Conservation (phyloP, 2,888 invertebrate species). For the Eucriotettix oculatus region DNA sequence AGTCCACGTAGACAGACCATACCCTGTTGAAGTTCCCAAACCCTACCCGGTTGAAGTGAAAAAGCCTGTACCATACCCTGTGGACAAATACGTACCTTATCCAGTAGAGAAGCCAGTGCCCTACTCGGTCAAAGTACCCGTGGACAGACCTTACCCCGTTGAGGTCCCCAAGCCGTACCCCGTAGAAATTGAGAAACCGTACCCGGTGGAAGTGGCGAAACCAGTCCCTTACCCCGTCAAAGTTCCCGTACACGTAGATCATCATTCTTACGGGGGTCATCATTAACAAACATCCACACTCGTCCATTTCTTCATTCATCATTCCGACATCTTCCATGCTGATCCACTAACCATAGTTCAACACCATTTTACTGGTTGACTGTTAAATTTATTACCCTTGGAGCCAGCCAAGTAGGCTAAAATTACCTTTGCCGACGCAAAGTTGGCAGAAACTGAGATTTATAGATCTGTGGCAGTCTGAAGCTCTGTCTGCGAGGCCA, state of each 20-base stretch:
- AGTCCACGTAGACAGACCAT: background rate
- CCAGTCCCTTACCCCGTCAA: background rate
- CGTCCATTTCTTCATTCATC: too few relatives aligned
- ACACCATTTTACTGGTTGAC: too few relatives aligned
- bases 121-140: background rate
- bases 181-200: background rate
- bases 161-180: conserved; percentile 2
- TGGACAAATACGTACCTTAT: background rate
- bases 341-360: too few relatives aligned
- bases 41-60: conserved; percentile 1
- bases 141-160: conserved; percentile 1
- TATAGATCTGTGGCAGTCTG: too few relatives aligned
- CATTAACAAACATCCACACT: too few relatives aligned
- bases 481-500: too few relatives aligned
- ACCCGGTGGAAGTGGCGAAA: background rate
- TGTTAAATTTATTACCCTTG: too few relatives aligned
- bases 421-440: too few relatives aligned
- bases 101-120: background rate
- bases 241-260: background rate
- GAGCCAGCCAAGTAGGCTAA: too few relatives aligned
- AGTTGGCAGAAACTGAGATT: too few relatives aligned
- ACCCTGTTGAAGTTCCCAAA: conserved; percentile 1
- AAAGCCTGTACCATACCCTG: background rate
- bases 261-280: too few relatives aligned
- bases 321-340: too few relatives aligned